A percentile compares a stretch with the other conserved stretches of the same genome.
phyloP scores from a whole-genome alignment of 2,797 vertebrate genomes.

The Peromyscus eremicus region DNA sequence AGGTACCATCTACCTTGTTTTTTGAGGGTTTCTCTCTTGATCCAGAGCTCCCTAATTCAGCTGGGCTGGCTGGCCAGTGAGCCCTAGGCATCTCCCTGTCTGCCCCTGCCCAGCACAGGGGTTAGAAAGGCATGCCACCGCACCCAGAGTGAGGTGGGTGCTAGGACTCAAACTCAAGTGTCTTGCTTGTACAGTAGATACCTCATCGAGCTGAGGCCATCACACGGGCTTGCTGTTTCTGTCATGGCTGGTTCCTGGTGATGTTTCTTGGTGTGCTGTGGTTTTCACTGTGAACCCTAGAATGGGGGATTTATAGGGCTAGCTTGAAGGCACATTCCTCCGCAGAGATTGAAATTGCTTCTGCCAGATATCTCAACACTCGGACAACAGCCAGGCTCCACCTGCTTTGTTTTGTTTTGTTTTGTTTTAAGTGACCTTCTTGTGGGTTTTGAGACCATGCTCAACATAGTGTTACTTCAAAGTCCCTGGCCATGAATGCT shows the following conservation, averaged over 20 bases:
- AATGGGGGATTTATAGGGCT: not conserved
- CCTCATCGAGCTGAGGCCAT: not conserved
- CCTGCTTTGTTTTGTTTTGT: not conserved
- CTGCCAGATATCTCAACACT: not conserved
- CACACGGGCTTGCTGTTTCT: not conserved
- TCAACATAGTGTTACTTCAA: not conserved
- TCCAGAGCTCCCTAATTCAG: not conserved
- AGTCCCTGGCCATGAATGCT: not conserved
- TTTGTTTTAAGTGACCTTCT: not conserved
- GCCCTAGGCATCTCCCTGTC: not conserved
- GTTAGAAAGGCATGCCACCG: not conserved
- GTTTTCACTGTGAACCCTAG: not conserved
- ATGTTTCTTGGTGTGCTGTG: not conserved
- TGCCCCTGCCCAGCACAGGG: not conserved
- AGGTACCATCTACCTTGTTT: not conserved
- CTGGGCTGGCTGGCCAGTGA: not conserved
- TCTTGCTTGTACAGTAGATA: not conserved
- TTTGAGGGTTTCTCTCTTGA: not conserved
- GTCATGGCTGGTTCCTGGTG: rapidly evolving
- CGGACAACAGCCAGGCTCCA: rapidly evolving
- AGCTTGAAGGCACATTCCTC: not conserved
- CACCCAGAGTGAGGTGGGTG: not conserved
- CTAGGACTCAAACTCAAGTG: not conserved
- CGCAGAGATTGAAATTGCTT: not conserved
- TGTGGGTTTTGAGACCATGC: not conserved